phyloP scores from a whole-genome alignment of 2,113 vertebrate species.

The Crotophaga sulcirostris region DNA sequence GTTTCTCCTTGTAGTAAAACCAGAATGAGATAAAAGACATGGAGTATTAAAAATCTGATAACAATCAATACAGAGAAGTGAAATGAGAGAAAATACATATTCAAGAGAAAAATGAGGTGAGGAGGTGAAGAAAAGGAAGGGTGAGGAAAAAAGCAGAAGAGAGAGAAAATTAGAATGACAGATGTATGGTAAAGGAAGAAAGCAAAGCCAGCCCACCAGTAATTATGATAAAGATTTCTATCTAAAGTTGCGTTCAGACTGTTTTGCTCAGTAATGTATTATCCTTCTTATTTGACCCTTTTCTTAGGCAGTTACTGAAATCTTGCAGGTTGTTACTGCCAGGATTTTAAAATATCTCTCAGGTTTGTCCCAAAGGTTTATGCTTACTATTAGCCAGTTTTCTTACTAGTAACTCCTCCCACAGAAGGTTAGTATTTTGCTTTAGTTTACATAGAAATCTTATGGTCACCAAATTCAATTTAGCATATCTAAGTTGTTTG shows the following conservation, averaged over 20 bases:
- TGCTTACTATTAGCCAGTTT: background rate
- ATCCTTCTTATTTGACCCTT: background rate
- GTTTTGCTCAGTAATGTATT: background rate
- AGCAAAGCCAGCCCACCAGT: background rate
- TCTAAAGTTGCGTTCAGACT: background rate
- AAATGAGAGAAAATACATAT: background rate
- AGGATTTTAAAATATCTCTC: background rate
- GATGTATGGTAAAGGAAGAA: background rate
- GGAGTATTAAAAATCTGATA: background rate
- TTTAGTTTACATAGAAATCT: background rate
- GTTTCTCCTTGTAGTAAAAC: background rate
- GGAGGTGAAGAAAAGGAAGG: background rate
- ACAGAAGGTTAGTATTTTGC: conserved; percentile 11
- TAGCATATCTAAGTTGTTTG: background rate
- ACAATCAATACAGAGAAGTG: background rate
- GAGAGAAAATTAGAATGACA: background rate
- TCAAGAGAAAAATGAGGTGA: background rate
- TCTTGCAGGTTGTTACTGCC: background rate
- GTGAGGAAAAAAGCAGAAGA: background rate
- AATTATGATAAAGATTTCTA: background rate
- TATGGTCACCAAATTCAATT: background rate
- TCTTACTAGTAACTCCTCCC: background rate
- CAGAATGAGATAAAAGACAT: background rate
- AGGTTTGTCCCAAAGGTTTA: background rate
- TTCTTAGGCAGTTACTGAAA: background rate